phyloP scores from a whole-genome alignment of 2,797 vertebrate genomes.

The Sebastes taczanowskii region DNA sequence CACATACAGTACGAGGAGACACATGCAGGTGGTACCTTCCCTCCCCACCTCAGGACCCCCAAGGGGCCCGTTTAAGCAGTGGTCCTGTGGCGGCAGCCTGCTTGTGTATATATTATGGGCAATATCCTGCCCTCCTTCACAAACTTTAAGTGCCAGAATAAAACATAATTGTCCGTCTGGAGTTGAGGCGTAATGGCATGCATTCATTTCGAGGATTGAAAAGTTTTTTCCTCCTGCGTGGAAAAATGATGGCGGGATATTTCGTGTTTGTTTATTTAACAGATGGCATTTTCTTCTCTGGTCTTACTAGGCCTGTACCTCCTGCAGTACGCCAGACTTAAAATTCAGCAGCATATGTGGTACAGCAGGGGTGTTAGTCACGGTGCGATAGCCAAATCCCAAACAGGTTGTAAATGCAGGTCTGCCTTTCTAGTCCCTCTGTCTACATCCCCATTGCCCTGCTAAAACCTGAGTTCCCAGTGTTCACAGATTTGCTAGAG shows the following conservation, averaged over 20 bases:
- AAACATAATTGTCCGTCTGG: conserved; percentile 88
- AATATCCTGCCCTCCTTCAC: conserved; percentile 81
- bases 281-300: conserved; percentile 85
- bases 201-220: conserved; percentile 72
- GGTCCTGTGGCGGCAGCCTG: conserved; percentile 75
- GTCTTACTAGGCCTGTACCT: conserved; percentile 73
- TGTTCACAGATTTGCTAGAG: conserved; percentile 76
- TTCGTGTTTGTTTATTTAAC: conserved; percentile 82
- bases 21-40: conserved; percentile 81
- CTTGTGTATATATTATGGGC: conserved; percentile 83
- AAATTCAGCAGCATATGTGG: conserved; percentile 85
- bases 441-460: conserved; percentile 72
- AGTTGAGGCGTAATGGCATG: conserved; percentile 71
- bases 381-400: conserved; percentile 84
- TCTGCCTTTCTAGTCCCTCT: conserved; percentile 78
- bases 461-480: conserved; percentile 68
- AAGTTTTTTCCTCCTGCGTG: conserved; percentile 66
- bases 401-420: conserved; percentile 87
- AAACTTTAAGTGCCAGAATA: conserved; percentile 85
- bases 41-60: conserved; percentile 74
- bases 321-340: conserved; percentile 80
- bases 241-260: conserved; percentile 58
- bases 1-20: conserved; percentile 73
- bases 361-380: conserved; percentile 86
- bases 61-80: conserved; percentile 79